Evolutionary conservation across 2,797 vertebrate genomes (phyloP).

Genomic region (Sebastolobus altivelis): DNA sequence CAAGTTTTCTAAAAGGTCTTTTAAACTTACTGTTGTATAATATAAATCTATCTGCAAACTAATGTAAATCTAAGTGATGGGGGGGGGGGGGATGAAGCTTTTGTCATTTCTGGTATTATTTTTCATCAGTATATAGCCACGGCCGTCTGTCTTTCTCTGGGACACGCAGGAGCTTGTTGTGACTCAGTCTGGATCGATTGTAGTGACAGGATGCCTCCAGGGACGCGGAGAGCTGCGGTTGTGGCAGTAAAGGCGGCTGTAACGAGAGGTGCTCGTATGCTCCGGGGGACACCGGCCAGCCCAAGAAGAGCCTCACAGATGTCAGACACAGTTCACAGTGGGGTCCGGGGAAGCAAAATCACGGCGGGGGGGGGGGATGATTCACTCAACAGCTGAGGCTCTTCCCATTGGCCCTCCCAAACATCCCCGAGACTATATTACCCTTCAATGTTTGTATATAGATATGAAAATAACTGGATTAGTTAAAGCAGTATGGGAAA

Average conservation of each 20-base stretch:
- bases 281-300: constrained; percentile 27
- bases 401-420: constrained; percentile 19
- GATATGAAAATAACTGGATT: constrained; percentile 41
- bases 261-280: constrained; percentile 32
- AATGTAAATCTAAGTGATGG: not conserved
- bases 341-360: constrained; percentile 14
- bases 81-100: constrained; percentile 3
- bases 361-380: not conserved
- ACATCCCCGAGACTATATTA: constrained; percentile 19
- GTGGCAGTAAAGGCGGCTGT: constrained; percentile 4
- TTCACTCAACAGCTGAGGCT: constrained; percentile 45
- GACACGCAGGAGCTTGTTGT: constrained; percentile 17
- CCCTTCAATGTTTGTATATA: constrained; percentile 21
- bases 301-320: constrained; percentile 13
- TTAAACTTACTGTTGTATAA: constrained; percentile 6
- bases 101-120: constrained; percentile 12
- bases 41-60: not conserved
- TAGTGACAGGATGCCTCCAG: constrained; percentile 20
- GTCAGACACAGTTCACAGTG: constrained; percentile 29
- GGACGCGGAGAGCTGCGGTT: constrained; percentile 1
- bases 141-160: constrained; percentile 21
- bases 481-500: constrained; percentile 27
- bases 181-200: constrained; percentile 19
- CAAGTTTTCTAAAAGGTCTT: not conserved
- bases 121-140: not conserved